phyloP scores from a whole-genome alignment of 2,888 invertebrate species.

The Drosophila borealis region DNA sequence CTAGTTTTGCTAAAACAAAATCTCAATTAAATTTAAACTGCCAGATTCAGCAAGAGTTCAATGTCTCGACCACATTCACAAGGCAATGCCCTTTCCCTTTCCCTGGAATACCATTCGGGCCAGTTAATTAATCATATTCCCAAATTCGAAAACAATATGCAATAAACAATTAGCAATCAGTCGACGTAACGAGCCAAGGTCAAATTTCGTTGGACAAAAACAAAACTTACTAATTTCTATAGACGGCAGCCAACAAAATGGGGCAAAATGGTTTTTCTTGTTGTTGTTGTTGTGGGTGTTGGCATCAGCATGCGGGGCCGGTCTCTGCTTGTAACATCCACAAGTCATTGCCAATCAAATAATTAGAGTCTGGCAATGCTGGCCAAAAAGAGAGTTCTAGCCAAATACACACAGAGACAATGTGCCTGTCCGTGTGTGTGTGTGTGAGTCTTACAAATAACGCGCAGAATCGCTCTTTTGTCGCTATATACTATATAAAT shows the following conservation, averaged over 20 bases:
- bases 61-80: background rate
- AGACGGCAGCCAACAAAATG: conserved; percentile 28
- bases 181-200: conserved; percentile 51
- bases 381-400: conserved; percentile 39
- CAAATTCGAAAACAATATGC: conserved; percentile 28
- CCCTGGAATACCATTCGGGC: background rate
- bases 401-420: conserved; percentile 25
- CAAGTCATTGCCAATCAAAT: conserved; percentile 73
- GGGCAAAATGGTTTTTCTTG: conserved; percentile 20
- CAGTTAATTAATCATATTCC: conserved; percentile 22
- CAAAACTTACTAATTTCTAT: conserved; percentile 49
- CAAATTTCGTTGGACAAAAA: conserved; percentile 35
- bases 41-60: background rate
- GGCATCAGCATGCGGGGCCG: background rate
- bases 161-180: conserved; percentile 50
- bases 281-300: conserved; percentile 17
- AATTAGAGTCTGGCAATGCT: conserved; percentile 71
- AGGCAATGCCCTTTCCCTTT: background rate
- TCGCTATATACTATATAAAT: conserved; percentile 40
- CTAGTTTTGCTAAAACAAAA: background rate
- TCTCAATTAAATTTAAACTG: background rate
- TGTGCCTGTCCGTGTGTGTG: conserved; percentile 13
- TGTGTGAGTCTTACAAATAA: conserved; percentile 47
- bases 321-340: conserved; percentile 36
- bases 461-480: conserved; percentile 72